phyloP scores from a whole-genome alignment of 2,888 invertebrate genomes.

The Amphipyra tragopoginis region DNA sequence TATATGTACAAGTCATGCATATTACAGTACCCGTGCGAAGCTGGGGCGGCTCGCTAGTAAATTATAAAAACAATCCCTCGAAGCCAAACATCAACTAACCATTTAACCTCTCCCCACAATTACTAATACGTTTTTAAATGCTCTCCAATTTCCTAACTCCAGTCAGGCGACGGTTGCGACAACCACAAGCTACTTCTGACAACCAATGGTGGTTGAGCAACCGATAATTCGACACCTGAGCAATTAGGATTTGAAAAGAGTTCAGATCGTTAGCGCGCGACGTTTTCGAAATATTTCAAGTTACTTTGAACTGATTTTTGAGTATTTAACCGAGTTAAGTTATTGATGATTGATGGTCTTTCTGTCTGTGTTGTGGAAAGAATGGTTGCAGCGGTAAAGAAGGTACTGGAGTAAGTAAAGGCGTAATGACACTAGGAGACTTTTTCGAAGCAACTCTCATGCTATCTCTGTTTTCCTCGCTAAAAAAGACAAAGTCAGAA shows the following conservation, averaged over 20 bases:
- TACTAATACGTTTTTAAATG: conserved; percentile 68
- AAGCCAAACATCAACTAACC: not conserved
- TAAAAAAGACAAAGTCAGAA: no score
- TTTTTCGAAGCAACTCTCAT: no score
- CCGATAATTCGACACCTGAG: conserved; percentile 74
- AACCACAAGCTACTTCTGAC: conserved; percentile 47
- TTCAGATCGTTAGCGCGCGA: conserved; percentile 66
- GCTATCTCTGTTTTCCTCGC: no score
- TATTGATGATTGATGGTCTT: conserved; percentile 21
- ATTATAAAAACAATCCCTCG: not conserved
- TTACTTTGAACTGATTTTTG: conserved; percentile 39
- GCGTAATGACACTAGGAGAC: no score
- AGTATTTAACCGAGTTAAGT: conserved; percentile 27
- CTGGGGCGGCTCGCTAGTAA: no score
- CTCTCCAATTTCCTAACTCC: conserved; percentile 61
- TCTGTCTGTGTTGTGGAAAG: not conserved
- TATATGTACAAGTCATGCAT: no score
- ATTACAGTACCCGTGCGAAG: no score
- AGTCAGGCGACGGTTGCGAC: conserved; percentile 60
- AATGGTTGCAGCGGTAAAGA: conserved; percentile 5
- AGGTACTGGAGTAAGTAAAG: conserved; percentile 3
- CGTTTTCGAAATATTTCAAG: conserved; percentile 52
- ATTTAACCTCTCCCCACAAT: conserved; percentile 13
- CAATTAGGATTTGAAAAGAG: conserved; percentile 66
- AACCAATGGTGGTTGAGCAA: conserved; percentile 60